Base-by-base conservation (phyloP, 2,797 vertebrate genomes). In the Hippoglossus hippoglossus region DNA sequence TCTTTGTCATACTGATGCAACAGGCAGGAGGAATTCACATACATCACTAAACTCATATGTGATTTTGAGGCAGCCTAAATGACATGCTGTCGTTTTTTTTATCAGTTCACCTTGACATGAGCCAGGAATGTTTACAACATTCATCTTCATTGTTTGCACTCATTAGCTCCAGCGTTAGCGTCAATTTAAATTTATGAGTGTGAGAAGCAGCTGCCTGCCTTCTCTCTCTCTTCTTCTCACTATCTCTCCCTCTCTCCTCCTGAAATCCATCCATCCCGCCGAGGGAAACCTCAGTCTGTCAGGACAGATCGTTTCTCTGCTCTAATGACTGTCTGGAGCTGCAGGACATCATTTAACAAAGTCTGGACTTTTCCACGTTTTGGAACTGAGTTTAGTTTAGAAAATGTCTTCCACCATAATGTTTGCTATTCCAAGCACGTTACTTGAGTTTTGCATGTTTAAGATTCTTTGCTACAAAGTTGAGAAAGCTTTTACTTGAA, bases 81-180 rank as follows among this genome's bases (percentile, higher is more conserved):
- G 41, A 79, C 55, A 56, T 28, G 67, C 47, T 41, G 64, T 55
- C 52, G 22, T 1, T 31, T 70, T 51, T 39, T 41, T 36, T 6
- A 60, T 67, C 56, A 21, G 46, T 52, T 63, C 70, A 69, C 54
- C 70, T 61, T 47, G 28, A 79, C 69, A 51, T 1, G 49, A 70
- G 54, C 46, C 1, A 1, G 24, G 41, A 53, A 59, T 59, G 58
- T 77, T 79, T 60, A 66, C 61, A 25, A 31, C 73, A 75, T 83
- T 73, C 8, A 61, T 81, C 76, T 79, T 63, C 36, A 54, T 69
- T 12, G 22, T 53, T 51, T 46, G 16, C 8, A 50, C 67, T 81
- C 71, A 52, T 83, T 76, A 75, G 49, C 67, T 70, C 41, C 44
- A 3, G 49, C 16, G 47, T 51, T n/a, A 67, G 50, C 16, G 22